Evolutionary conservation across 2,113 vertebrate genomes (phyloP).

Genomic region (Lagopus leucura): DNA sequence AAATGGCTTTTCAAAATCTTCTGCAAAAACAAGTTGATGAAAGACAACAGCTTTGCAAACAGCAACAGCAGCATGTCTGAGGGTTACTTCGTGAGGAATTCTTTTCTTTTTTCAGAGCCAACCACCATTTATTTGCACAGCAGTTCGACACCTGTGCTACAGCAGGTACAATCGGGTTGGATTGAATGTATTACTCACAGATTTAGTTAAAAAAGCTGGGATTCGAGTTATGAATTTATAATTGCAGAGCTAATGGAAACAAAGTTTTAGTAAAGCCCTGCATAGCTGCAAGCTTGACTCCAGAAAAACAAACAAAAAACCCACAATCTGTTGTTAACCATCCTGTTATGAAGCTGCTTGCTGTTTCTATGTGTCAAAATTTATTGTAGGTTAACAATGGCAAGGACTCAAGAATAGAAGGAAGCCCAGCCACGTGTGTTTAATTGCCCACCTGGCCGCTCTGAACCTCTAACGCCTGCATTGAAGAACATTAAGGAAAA

Average conservation of each 20-base stretch:
- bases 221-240: conserved; percentile 6
- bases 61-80: background rate
- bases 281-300: background rate
- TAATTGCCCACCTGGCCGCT: background rate
- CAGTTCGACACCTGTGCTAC: background rate
- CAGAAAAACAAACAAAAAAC: background rate
- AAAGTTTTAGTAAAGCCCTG: conserved; percentile 3
- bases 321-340: background rate
- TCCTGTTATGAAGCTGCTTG: background rate
- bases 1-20: conserved; percentile 62
- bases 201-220: background rate
- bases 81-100: conserved; percentile 4
- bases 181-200: background rate
- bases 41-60: conserved; percentile 52
- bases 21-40: conserved; percentile 28
- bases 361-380: background rate
- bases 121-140: background rate
- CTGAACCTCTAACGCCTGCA: background rate
- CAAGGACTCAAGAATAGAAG: conserved; percentile 27
- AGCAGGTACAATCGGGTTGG: background rate
- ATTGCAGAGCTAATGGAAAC: background rate
- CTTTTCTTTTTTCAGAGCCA: background rate
- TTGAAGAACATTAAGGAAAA: background rate
- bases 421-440: background rate
- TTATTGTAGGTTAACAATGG: background rate